These are phyloP conservation scores for Coelinius sp. DNA, from an alignment of 2,888 invertebrate species.

Conservation along the genomic window DNA sequence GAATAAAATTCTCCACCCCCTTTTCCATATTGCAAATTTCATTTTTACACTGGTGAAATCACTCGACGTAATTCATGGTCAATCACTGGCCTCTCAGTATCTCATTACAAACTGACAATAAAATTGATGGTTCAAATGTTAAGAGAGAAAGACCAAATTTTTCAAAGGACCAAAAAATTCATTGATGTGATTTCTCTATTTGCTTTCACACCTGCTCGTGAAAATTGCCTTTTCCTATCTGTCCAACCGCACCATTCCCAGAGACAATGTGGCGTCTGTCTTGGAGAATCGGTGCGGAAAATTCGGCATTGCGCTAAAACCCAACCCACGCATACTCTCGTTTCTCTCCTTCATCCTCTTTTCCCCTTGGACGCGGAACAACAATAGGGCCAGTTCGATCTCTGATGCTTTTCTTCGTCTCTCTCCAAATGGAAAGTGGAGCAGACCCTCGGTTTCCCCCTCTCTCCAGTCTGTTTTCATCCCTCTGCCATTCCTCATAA, in stretches of 20 bases:
- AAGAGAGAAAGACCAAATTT: background rate
- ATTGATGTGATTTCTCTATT: slow-evolving; percentile 11
- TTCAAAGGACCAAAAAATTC: background rate
- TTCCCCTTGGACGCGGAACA: slow-evolving; percentile 35
- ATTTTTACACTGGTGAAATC: background rate
- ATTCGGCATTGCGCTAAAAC: slow-evolving; percentile 56
- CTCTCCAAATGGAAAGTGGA: slow-evolving; percentile 34
- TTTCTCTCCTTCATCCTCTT: slow-evolving; percentile 23
- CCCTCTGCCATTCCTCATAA: slow-evolving; percentile 16
- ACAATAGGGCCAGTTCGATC: slow-evolving; percentile 37
- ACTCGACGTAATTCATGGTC: background rate
- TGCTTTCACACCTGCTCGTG: slow-evolving; percentile 4
- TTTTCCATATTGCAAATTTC: background rate
- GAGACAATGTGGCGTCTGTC: slow-evolving; percentile 59
- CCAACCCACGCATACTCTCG: slow-evolving; percentile 40
- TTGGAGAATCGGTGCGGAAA: slow-evolving; percentile 56
- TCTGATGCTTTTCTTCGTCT: slow-evolving; percentile 34
- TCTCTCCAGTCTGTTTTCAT: background rate
- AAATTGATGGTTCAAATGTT: background rate
- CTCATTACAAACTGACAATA: background rate
- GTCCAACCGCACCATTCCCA: slow-evolving; percentile 25
- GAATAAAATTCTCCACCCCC: slow-evolving; percentile 23
- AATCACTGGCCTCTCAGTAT: background rate
- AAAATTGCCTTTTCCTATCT: slow-evolving; percentile 21
- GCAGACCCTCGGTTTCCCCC: slow-evolving; percentile 24